A percentile compares a stretch with the other conserved stretches of the same genome.
Conservation (phyloP, 2,797 vertebrate species). For the Lagorchestes hirsutus region DNA sequence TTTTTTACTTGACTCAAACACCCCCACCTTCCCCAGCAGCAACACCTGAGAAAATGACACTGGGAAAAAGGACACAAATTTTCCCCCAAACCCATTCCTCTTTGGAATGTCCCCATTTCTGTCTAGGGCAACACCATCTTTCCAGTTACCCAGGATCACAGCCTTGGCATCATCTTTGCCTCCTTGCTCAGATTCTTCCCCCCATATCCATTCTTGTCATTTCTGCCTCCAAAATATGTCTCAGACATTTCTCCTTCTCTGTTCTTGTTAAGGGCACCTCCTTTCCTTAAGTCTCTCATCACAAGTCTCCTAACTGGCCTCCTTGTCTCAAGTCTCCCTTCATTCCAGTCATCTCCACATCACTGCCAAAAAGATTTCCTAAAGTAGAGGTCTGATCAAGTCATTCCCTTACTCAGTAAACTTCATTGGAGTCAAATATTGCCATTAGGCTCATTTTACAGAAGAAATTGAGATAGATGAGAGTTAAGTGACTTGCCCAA, state of each 20-base stretch:
- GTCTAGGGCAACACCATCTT: not conserved
- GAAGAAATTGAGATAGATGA: too few species aligned
- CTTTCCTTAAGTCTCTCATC: not conserved
- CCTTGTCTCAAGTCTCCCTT: not conserved
- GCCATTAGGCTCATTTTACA: too few species aligned
- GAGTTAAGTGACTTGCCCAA: too few species aligned
- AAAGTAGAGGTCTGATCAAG: not conserved
- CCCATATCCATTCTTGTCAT: not conserved
- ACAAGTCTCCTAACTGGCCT: not conserved
- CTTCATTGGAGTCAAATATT: not conserved
- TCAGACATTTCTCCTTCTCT: not conserved
- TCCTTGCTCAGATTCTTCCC: not conserved
- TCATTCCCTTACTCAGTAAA: not conserved
- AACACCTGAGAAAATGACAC: not conserved
- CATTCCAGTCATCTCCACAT: not conserved
- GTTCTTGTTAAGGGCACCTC: not conserved
- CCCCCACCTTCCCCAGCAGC: not conserved
- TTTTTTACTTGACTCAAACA: not conserved
- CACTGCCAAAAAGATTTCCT: not conserved
- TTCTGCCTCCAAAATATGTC: not conserved
- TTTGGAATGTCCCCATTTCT: not conserved
- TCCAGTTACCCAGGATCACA: not conserved
- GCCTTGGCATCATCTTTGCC: not conserved
- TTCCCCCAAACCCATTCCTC: not conserved
- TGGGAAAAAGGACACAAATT: too few species aligned